Evolutionary conservation across 1,140 invertebrate species (phyloP).

Genomic region (Drosophila lowei): DNA sequence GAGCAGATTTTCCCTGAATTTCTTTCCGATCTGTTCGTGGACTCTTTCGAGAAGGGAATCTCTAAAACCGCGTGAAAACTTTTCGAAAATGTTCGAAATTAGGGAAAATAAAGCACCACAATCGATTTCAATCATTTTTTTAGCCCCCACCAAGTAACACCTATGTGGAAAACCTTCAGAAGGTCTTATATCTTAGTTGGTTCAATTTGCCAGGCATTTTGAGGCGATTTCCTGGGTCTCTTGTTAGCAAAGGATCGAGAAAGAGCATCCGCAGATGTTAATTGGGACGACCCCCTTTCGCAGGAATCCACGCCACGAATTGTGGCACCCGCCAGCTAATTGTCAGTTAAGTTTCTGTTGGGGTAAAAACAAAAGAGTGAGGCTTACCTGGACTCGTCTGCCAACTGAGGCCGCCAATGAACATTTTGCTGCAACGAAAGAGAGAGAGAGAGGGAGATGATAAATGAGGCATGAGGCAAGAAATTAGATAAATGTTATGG

Average conservation of each 20-base stretch:
- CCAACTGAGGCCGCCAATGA: constrained; percentile 99
- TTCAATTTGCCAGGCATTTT: no score
- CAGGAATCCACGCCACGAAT: constrained; percentile 2
- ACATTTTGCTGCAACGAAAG: constrained; percentile 98
- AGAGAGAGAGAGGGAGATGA: constrained; percentile 55
- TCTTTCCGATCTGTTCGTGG: no score
- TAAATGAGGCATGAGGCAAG: constrained; percentile 51
- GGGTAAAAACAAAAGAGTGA: no score
- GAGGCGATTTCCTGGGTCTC: constrained; percentile 3
- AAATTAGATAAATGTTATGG: constrained; percentile 53
- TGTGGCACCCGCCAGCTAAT: constrained; percentile 57
- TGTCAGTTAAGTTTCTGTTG: constrained; percentile 43
- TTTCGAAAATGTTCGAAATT: constrained; percentile 2
- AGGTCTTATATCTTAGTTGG: no score
- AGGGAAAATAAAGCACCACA: no score
- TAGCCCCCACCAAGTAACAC: no score
- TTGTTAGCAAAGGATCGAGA: constrained; percentile 47
- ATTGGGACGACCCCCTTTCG: constrained; percentile 36
- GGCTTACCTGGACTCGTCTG: constrained; percentile 98
- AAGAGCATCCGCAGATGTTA: constrained; percentile 38
- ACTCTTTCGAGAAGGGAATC: no score
- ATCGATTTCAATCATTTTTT: no score
- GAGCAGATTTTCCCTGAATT: no score
- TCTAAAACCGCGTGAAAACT: no score
- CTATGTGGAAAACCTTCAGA: no score